A percentile compares a stretch with the other conserved stretches of the same genome.
phyloP scores from a whole-genome alignment of 2,797 vertebrate genomes.

The Halcyon leucocephala region DNA sequence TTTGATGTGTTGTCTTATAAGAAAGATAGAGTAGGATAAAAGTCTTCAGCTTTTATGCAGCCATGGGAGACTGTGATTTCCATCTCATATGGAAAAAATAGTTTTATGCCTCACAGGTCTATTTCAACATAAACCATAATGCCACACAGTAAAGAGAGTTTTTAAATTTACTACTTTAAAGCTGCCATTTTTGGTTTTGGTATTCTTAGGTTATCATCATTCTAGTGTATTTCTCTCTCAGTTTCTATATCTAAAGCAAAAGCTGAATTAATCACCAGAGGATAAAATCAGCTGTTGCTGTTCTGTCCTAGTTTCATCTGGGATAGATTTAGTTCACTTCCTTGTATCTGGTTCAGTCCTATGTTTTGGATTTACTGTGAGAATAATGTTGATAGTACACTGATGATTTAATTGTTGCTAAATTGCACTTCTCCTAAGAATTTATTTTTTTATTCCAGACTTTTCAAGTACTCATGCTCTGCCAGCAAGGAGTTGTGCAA shows the following conservation, averaged over 20 bases:
- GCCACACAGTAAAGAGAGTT: neutral
- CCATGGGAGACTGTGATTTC: neutral
- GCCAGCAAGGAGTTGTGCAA: too few relatives aligned
- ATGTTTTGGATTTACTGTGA: neutral
- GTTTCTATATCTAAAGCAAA: constrained; percentile 1
- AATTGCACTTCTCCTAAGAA: neutral
- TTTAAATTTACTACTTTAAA: neutral
- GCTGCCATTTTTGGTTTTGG: neutral
- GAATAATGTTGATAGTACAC: neutral
- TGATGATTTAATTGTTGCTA: neutral
- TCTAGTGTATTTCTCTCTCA: neutral
- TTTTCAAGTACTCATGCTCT: neutral
- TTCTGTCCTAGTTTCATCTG: neutral
- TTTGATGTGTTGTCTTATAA: neutral
- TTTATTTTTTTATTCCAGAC: too few relatives aligned
- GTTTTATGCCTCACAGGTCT: neutral
- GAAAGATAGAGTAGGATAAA: neutral
- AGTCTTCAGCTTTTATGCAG: neutral
- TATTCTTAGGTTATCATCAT: neutral
- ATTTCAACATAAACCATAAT: neutral
- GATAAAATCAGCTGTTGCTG: neutral
- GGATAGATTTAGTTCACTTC: neutral
- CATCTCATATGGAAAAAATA: neutral
- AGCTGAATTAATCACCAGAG: neutral
- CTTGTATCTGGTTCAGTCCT: neutral